Base-by-base conservation (phyloP, 2,113 vertebrate genomes). In the Oncorhynchus clarkii region DNA sequence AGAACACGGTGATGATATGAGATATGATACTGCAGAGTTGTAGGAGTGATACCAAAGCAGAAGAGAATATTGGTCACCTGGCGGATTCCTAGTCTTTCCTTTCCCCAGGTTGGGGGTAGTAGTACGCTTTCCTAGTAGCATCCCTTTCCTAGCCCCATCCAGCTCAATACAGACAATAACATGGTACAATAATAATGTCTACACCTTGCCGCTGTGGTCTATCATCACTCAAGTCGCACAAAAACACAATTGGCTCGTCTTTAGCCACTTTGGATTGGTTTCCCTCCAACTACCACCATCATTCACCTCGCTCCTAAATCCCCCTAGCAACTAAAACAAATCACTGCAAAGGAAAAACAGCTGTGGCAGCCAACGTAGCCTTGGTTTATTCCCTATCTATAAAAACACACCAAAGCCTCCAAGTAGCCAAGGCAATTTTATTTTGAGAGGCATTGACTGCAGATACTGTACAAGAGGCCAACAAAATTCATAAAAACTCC, bases 41-140 rank as follows among this genome's bases (percentile, higher is more conserved):
- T 26, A 72, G 27, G 82, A 80, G 81, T 74, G 81, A 89, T 80
- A 86, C 80, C 80, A 72, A 80, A 84, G 86, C 70, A 72, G 78
- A 79, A 64, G 82, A 86, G 80, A 45, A 24, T 76, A 78, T 83
- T 83, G 80, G 82, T 82, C 73, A 76, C 77, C 85, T 66, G 82
- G 82, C 82, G 66, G 75, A 80, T 73, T 84, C 71, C 78, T 84
- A 84, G 80, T 88, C 87, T 78, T 79, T 57, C 54, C 82, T 67
- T 34, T 73, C 79, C 76, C 57, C 70, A 11, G 59, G 39, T 45
- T 45, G 1, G 39, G 39, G 39, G 39, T 45, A 45, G 39, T 45
- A 45, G 9, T 45, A 45, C 2, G 9, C 8, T 74, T 45, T 27
- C 27, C 27, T 9, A 45, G 11, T 29, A 80, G 78, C 68, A 65